Percentiles rank a stretch among this genome's conserved stretches.
These are phyloP conservation scores for Drosophila ficusphila DNA, from an alignment of 1,140 invertebrate species.

Conservation along the genomic window DNA sequence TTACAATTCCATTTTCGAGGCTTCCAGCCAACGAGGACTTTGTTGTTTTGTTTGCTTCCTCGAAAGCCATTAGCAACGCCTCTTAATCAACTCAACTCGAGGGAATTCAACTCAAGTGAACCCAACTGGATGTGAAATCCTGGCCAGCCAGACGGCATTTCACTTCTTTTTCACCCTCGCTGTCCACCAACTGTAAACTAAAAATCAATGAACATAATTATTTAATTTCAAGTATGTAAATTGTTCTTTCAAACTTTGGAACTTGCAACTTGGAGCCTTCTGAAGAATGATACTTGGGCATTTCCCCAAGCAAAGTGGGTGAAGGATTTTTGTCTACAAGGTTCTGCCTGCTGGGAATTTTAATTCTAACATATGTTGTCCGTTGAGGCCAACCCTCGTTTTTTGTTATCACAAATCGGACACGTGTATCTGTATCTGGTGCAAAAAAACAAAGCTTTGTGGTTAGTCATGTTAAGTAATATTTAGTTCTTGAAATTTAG, in stretches of 20 bases:
- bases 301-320: constrained; percentile 3
- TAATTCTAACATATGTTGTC: constrained; percentile 4
- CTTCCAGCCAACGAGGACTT: constrained; percentile 3
- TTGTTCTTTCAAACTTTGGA: constrained; percentile 5
- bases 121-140: constrained; percentile 32
- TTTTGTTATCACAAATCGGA: not conserved
- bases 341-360: not conserved
- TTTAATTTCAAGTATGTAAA: constrained; percentile 38
- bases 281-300: not conserved
- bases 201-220: constrained; percentile 45
- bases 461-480: no score
- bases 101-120: constrained; percentile 50
- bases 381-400: not conserved
- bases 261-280: constrained; percentile 23
- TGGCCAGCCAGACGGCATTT: constrained; percentile 22
- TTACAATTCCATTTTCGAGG: constrained; percentile 34
- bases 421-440: not conserved
- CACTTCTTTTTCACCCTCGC: not conserved
- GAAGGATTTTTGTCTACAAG: constrained; percentile 1
- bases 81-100: constrained; percentile 63
- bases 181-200: not conserved
- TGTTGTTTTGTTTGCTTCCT: constrained; percentile 20
- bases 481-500: no score
- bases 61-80: constrained; percentile 68
- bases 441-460: no score